Percentiles rank a stretch among this genome's conserved stretches.
These are phyloP conservation scores for Magallana angulata DNA, from an alignment of 1,140 invertebrate genomes.

Conservation along the genomic window DNA sequence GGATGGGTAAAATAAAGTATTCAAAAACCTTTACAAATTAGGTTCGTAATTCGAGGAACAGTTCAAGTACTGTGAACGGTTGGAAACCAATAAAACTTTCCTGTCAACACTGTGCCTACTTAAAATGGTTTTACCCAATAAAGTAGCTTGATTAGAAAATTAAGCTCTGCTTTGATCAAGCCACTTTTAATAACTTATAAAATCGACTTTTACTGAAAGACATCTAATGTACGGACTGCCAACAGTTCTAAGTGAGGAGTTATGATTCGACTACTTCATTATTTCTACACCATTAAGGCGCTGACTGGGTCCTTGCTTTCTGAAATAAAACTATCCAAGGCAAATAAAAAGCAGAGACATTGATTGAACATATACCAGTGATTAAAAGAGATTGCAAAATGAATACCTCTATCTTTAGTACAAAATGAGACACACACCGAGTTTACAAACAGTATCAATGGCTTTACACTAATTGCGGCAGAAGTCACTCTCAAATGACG, in stretches of 20 bases:
- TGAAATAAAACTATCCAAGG: neutral
- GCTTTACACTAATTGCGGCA: slow-evolving; percentile 23
- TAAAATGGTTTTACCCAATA: slow-evolving; percentile 24
- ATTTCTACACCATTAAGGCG: slow-evolving; percentile 33
- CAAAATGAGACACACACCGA: neutral
- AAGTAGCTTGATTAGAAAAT: slow-evolving; percentile 30
- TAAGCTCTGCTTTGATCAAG: neutral
- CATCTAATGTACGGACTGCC: slow-evolving; percentile 11
- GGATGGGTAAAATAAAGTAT: too few relatives aligned
- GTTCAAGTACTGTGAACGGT: too few relatives aligned
- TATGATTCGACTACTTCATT: slow-evolving; percentile 3
- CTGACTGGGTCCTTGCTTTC: neutral
- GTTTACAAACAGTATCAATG: slow-evolving; percentile 10
- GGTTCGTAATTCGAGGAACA: too few relatives aligned
- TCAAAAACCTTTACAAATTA: too few relatives aligned
- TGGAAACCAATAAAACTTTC: too few relatives aligned
- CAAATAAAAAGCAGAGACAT: neutral
- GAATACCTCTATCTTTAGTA: neutral
- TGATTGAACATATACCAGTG: slow-evolving; percentile 31
- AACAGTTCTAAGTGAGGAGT: neutral
- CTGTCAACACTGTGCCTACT: neutral
- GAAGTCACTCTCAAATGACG: slow-evolving; percentile 1
- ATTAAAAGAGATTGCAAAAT: slow-evolving; percentile 36
- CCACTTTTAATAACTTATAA: slow-evolving; percentile 32
- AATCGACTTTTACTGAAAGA: slow-evolving; percentile 36